Evolutionary conservation across 2,113 vertebrate genomes (phyloP).

Genomic region (Tragulus kanchil): DNA sequence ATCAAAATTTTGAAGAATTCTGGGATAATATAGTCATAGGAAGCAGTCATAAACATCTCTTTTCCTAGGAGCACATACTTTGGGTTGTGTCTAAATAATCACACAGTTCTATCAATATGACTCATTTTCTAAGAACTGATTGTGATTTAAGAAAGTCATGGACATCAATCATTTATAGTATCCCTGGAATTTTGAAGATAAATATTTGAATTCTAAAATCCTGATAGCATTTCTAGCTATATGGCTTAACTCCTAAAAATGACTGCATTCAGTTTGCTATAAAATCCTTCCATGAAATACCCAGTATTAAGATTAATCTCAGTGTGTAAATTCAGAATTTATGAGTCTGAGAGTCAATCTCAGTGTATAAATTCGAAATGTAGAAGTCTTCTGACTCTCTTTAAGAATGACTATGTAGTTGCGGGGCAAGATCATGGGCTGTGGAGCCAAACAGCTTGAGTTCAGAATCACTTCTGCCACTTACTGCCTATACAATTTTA

Average conservation of each 20-base stretch:
- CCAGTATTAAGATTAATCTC: neutral
- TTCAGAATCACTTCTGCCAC: neutral
- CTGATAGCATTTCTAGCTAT: neutral
- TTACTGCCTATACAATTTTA: neutral
- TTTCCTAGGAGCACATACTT: neutral
- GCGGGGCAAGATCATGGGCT: neutral
- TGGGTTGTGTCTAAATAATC: neutral
- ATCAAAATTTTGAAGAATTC: neutral
- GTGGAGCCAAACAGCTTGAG: neutral
- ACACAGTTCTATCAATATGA: neutral
- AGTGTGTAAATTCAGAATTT: neutral
- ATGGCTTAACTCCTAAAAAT: neutral
- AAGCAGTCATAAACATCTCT: neutral
- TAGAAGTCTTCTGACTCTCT: neutral
- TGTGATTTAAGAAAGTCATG: constrained; percentile 32
- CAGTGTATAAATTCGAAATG: neutral
- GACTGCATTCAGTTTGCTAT: neutral
- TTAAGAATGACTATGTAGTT: neutral
- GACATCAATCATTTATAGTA: neutral
- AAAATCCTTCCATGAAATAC: neutral
- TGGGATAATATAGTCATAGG: neutral
- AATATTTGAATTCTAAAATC: constrained; percentile 31
- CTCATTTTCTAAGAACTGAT: neutral
- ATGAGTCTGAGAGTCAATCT: neutral
- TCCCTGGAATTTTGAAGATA: constrained; percentile 29